A percentile compares a stretch with the other conserved stretches of the same genome.
Evolutionary conservation across 2,113 vertebrate genomes (phyloP).

Genomic region (Catharus fuscescens): DNA sequence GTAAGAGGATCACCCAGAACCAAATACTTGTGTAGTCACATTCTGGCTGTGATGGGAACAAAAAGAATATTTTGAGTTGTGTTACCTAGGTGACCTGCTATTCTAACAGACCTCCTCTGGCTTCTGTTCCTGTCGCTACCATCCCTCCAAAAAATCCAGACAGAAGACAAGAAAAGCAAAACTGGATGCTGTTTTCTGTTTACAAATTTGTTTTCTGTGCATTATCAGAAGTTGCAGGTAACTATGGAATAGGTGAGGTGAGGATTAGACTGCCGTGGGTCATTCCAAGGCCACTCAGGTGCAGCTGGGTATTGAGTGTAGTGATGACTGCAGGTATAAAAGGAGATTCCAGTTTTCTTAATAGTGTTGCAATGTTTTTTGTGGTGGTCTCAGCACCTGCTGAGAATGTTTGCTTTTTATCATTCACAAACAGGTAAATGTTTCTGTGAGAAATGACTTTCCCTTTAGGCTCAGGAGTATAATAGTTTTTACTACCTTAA

Average conservation of each 20-base stretch:
- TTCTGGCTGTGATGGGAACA: neutral
- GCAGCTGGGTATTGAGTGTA: neutral
- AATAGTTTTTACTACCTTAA: neutral
- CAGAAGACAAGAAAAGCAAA: neutral
- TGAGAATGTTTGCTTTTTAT: neutral
- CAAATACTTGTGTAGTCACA: neutral
- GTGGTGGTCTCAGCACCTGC: neutral
- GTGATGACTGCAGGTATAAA: neutral
- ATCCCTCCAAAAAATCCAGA: fast-evolving
- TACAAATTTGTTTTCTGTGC: neutral
- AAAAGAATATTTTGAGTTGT: neutral
- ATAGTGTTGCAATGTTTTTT: neutral
- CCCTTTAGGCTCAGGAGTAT: neutral
- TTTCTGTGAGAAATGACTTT: neutral
- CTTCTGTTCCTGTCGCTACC: neutral
- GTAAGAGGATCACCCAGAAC: neutral
- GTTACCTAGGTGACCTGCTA: neutral
- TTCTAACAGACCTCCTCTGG: neutral
- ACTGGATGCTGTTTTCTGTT: neutral
- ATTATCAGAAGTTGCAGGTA: neutral
- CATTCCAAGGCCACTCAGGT: neutral
- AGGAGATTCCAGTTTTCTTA: neutral
- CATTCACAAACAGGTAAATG: neutral
- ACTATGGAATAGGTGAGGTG: neutral
- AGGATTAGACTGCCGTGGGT: neutral